Percentiles rank a stretch among this genome's conserved stretches.
Evolutionary conservation across 1,140 invertebrate species (phyloP).

Genomic region (Macrobrachium rosenbergii): DNA sequence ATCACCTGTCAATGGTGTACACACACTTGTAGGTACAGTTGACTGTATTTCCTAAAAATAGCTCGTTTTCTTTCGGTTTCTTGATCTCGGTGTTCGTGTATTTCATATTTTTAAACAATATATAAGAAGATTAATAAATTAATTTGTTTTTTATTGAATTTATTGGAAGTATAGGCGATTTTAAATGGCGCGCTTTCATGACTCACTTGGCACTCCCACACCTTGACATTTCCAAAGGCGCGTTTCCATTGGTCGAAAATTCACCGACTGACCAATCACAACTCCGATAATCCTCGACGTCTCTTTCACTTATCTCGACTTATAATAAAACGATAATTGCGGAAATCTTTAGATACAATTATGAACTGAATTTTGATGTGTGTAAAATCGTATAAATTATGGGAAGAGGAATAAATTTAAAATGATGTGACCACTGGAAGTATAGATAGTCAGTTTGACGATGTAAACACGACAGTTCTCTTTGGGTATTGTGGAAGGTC

Average conservation of each 20-base stretch:
- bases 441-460: slow-evolving; percentile 27
- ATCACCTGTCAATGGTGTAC: no score
- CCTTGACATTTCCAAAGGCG: background rate
- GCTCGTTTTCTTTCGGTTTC: no score
- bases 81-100: no score
- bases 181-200: slow-evolving; percentile 25
- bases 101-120: no score
- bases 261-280: slow-evolving; percentile 8
- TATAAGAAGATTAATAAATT: no score
- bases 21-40: no score
- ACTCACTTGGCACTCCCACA: slow-evolving; percentile 25
- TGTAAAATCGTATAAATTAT: no score
- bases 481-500: slow-evolving; percentile 21
- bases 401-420: no score
- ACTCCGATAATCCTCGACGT: slow-evolving; percentile 21
- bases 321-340: slow-evolving; percentile 1
- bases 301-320: slow-evolving; percentile 6
- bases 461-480: slow-evolving; percentile 58
- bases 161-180: background rate
- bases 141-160: no score
- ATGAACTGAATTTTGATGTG: no score
- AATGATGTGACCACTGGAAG: background rate
- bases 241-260: slow-evolving; percentile 30
- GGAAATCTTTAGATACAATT: background rate
- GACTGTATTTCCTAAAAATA: no score